phyloP scores from a whole-genome alignment of 2,888 invertebrate species.

The Drosophila formosana region DNA sequence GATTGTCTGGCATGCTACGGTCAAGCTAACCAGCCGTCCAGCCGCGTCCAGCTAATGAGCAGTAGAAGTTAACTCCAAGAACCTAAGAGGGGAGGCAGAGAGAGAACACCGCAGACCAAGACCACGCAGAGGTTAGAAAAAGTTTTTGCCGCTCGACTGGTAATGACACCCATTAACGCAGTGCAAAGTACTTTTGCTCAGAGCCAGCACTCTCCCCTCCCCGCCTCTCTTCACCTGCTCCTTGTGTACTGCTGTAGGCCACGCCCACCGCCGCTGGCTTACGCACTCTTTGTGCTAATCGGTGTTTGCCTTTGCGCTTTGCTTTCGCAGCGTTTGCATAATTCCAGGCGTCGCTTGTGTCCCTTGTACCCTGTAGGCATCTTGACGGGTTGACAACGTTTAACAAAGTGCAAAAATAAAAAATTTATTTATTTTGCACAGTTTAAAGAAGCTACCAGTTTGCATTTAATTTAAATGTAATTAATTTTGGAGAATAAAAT shows the following conservation, averaged over 20 bases:
- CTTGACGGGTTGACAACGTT: not conserved
- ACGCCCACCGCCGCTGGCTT: slow-evolving; percentile 33
- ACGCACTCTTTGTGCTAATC: slow-evolving; percentile 69
- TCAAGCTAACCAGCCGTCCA: slow-evolving; percentile 23
- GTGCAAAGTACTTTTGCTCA: slow-evolving; percentile 43
- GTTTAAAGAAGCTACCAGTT: not conserved
- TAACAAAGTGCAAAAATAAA: not conserved
- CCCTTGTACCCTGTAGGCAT: slow-evolving; percentile 31
- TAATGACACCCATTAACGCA: slow-evolving; percentile 78
- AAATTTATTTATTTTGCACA: not conserved
- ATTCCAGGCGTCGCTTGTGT: slow-evolving; percentile 27
- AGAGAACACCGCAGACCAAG: slow-evolving; percentile 19
- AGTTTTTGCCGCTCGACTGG: slow-evolving; percentile 61
- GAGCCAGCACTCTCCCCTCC: not conserved
- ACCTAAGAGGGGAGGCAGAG: slow-evolving; percentile 10
- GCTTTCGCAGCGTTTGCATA: slow-evolving; percentile 72
- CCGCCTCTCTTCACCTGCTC: not conserved
- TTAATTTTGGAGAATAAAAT: not conserved
- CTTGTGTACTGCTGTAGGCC: not conserved
- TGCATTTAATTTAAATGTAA: not conserved
- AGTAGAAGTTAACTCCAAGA: slow-evolving; percentile 18
- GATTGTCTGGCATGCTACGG: not conserved
- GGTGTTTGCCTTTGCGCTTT: slow-evolving; percentile 58
- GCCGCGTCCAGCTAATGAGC: slow-evolving; percentile 51
- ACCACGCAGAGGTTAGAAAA: slow-evolving; percentile 42